Evolutionary conservation across 2,113 vertebrate genomes (phyloP), one percentile per base, ranked within the genome.

Genomic region (Bostrychus sinensis): DNA sequence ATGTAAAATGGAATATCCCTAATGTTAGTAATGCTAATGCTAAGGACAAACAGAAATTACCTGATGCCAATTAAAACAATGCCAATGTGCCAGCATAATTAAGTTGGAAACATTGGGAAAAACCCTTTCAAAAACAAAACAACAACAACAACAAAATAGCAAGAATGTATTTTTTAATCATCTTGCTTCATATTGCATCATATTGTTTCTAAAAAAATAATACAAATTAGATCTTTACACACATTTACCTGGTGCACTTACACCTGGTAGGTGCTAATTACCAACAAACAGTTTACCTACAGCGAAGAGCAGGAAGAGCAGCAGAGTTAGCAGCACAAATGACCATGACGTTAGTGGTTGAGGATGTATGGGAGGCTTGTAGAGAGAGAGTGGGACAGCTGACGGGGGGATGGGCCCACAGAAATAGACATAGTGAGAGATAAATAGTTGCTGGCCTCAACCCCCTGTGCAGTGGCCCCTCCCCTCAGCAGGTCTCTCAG

Each of bases 361-460:
- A 62, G 53, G 72, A 66, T 55, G 70, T 11, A 48, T 57, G 70
- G 79, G 80, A 72, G 59, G 56, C 80, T 71, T 45, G 59, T 72
- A 77, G 42, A n/a, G 84, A 89, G 87, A 84, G 89, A 88, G 83
- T 22, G 62, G 81, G 91, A 93, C 92, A 93, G 92, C 92, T 93
- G 92, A 84, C 68, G 74, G 85, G 92, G 89, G 91, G 90, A 89
- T 82, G 91, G 92, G 77, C 62, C 58, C 61, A 82, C 91, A 86
- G 84, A 91, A 93, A 93, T 93, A 93, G 92, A 91, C 80, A 63
- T 79, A 86, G 82, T 89, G 85, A 89, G 77, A 81, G 90, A 92
- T 90, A 93, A 91, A 91, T 92, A 92, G 89, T 85, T 69, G 66
- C 86, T 79, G 81, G 72, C 81, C 76, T 70, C 57, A 56, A 26